Base-by-base conservation (phyloP, 2,113 vertebrate genomes). In the Corythoichthys haematopterus region DNA sequence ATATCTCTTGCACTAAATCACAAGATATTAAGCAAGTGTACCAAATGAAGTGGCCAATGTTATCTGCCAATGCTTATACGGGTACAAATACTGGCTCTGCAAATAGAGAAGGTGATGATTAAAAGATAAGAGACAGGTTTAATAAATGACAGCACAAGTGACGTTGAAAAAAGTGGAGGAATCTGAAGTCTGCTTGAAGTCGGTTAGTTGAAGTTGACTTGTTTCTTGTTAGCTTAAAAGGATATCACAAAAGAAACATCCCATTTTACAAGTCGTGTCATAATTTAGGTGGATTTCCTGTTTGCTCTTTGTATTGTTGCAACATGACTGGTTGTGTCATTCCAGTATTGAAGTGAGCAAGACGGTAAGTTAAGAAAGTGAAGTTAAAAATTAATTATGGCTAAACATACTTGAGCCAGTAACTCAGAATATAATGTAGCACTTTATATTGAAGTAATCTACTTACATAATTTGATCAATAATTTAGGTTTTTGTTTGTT, bases 71-170 rank as follows among this genome's bases (percentile, higher is more conserved):
- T 46, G n/a, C 8, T 46, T 53, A 62, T 13, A n/a, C 9, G 33
- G 33, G 28, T 45, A 15, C 15, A 69, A 61, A 68, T 36, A 69
- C 69, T 64, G 51, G 70, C 67, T 65, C 2, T 48, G 57, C 67
- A 70, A 53, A 65, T 4, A 48, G 13, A 50, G 51, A 36, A 13
- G 58, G 6, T 28, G 0, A 52, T 28, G 65, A 79, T 51, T 45
- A 58, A 51, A 45, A 56, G 40, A 81, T 62, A 62, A 72, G 47
- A 56, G 56, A 3, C 20, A 35, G 52, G 61, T 71, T 78, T 70
- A 65, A 70, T 77, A 38, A 66, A 53, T 74, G 48, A 71, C 46
- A 72, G 35, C 16, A 11, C 2, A 38, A 40, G 10, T 48, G 0
- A 40, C 6, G 62, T 15, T 35, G 3, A 6, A n/a, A 37, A 53